Conservation (phyloP, 1,140 invertebrate species). For the Saxidomus purpurata region DNA sequence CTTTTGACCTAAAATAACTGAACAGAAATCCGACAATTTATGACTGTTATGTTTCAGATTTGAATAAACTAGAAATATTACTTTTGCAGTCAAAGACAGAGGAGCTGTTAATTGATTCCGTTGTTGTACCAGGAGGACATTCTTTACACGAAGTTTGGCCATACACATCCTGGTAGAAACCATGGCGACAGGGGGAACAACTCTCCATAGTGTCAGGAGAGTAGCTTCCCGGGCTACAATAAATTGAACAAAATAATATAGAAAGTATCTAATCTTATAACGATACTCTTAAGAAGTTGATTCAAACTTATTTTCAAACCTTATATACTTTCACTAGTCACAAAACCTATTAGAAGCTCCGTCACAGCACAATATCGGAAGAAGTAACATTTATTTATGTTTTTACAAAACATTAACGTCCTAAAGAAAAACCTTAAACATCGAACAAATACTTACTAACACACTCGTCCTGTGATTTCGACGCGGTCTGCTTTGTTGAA, state of each 20-base stretch:
- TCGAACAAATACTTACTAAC: background rate
- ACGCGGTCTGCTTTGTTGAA: background rate
- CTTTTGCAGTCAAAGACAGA: background rate
- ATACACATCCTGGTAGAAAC: background rate
- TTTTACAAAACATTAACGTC: background rate
- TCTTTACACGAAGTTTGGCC: background rate
- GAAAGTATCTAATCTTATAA: too few species aligned
- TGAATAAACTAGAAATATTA: background rate
- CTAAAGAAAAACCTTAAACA: background rate
- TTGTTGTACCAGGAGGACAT: slow-evolving; percentile 25
- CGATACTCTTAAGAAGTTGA: background rate
- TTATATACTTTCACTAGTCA: background rate
- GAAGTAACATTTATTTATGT: background rate
- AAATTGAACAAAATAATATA: background rate
- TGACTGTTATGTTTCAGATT: background rate
- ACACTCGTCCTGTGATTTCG: background rate
- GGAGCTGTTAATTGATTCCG: background rate
- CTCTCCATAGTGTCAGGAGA: background rate
- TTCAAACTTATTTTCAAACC: background rate
- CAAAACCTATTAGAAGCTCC: too few species aligned
- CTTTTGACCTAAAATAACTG: background rate
- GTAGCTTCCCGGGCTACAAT: background rate
- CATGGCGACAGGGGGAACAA: slow-evolving; percentile 2
- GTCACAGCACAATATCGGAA: background rate
- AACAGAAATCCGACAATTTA: background rate